Conservation (phyloP, 2,113 vertebrate genomes). For the Python bivittatus region DNA sequence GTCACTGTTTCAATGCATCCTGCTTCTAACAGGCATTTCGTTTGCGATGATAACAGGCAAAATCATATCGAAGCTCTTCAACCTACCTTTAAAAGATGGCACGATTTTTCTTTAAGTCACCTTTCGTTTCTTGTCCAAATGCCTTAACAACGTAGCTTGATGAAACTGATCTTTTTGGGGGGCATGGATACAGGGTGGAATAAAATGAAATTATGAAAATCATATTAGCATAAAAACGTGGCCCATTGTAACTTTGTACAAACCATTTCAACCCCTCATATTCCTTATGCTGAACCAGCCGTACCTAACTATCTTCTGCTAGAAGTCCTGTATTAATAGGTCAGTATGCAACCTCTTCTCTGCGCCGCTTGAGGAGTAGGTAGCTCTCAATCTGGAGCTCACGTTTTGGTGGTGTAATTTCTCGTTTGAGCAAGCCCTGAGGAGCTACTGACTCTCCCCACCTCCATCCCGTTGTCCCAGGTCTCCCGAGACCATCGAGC, state of each 20-base stretch:
- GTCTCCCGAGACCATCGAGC: background rate
- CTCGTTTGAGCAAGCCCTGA: slow-evolving; percentile 59
- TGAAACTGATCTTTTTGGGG: slow-evolving; percentile 67
- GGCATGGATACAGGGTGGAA: slow-evolving; percentile 46
- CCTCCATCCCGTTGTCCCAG: background rate
- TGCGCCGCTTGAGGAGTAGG: slow-evolving; percentile 28
- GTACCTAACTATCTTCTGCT: slow-evolving; percentile 54
- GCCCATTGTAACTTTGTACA: slow-evolving; percentile 73
- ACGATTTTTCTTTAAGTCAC: slow-evolving; percentile 68
- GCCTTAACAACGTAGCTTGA: slow-evolving; percentile 83
- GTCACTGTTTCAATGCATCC: slow-evolving; percentile 81
- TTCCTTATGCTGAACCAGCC: slow-evolving; percentile 61
- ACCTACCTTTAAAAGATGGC: slow-evolving; percentile 76
- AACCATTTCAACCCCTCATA: slow-evolving; percentile 59
- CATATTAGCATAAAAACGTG: slow-evolving; percentile 33
- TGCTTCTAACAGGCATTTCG: slow-evolving; percentile 90
- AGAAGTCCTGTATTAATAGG: slow-evolving; percentile 61
- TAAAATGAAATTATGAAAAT: slow-evolving; percentile 46
- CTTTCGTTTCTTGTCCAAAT: slow-evolving; percentile 76
- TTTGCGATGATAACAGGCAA: slow-evolving; percentile 72
- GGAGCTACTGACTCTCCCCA: slow-evolving; percentile 45
- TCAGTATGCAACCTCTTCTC: slow-evolving; percentile 50
- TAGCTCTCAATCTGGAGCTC: slow-evolving; percentile 48
- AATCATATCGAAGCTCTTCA: slow-evolving; percentile 78
- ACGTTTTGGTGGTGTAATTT: slow-evolving; percentile 44